Conservation (phyloP, 2,113 vertebrate genomes). For the Glaucidium brasilianum region DNA sequence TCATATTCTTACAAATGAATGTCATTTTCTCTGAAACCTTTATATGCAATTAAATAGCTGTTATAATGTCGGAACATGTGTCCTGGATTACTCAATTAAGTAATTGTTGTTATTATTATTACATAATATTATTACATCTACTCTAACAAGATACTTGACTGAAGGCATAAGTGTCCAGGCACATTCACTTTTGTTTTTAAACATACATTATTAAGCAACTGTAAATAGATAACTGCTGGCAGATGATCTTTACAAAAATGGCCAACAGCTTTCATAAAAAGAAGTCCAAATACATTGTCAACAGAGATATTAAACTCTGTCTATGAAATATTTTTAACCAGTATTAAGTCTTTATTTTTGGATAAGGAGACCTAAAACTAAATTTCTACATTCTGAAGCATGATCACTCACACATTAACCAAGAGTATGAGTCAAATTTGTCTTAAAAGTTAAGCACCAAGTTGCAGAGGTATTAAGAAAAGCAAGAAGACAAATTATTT, state of each 20-base stretch:
- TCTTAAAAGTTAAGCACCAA: background rate
- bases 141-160: background rate
- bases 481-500: background rate
- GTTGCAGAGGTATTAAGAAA: background rate
- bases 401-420: background rate
- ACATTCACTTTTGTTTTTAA: background rate
- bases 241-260: background rate
- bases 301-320: background rate
- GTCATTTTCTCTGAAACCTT: background rate
- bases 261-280: background rate
- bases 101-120: background rate
- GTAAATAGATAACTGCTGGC: background rate
- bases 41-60: background rate
- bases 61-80: background rate
- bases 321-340: background rate
- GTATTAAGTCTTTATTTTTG: background rate
- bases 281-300: background rate
- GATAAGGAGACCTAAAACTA: background rate
- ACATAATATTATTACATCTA: background rate
- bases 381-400: background rate
- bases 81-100: background rate
- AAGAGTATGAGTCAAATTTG: background rate
- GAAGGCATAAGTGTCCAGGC: background rate
- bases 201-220: background rate
- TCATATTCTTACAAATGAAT: background rate